Conservation (phyloP, 2,888 invertebrate genomes). For the Hipparchia semele region DNA sequence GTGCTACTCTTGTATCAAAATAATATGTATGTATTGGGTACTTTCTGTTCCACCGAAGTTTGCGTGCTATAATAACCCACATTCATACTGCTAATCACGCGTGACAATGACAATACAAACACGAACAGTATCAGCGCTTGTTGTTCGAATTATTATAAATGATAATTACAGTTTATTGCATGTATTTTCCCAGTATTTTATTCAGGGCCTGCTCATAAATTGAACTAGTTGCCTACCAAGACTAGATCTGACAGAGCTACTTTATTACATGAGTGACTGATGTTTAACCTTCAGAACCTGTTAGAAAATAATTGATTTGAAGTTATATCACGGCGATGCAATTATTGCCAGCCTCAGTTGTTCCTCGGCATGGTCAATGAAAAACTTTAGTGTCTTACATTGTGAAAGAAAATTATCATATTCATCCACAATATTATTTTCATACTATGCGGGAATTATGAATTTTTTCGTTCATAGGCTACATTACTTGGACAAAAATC, state of each 20-base stretch:
- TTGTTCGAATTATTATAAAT: background rate
- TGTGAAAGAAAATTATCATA: too few species aligned
- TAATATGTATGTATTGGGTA: background rate
- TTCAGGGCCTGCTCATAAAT: slow-evolving; percentile 6
- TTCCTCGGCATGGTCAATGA: background rate
- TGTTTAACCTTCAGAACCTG: background rate
- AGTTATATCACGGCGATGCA: background rate
- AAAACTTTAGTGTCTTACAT: too few species aligned
- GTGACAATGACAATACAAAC: slow-evolving; percentile 54
- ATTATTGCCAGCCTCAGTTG: background rate
- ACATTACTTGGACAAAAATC: too few species aligned
- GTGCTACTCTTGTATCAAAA: slow-evolving; percentile 13
- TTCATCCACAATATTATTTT: too few species aligned
- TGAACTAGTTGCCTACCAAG: background rate
- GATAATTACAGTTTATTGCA: background rate
- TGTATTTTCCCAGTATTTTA: slow-evolving; percentile 5
- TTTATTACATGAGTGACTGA: background rate
- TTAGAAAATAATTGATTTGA: background rate
- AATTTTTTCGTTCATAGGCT: too few species aligned
- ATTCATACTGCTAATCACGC: slow-evolving; percentile 66
- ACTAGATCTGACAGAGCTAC: background rate
- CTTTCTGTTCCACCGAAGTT: slow-evolving; percentile 42
- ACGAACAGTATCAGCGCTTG: slow-evolving; percentile 10
- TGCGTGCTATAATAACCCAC: slow-evolving; percentile 65
- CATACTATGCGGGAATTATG: too few species aligned